Evolutionary conservation across 2,113 vertebrate genomes (phyloP), one percentile per base, ranked within the genome.

Genomic region (Vombatus ursinus): DNA sequence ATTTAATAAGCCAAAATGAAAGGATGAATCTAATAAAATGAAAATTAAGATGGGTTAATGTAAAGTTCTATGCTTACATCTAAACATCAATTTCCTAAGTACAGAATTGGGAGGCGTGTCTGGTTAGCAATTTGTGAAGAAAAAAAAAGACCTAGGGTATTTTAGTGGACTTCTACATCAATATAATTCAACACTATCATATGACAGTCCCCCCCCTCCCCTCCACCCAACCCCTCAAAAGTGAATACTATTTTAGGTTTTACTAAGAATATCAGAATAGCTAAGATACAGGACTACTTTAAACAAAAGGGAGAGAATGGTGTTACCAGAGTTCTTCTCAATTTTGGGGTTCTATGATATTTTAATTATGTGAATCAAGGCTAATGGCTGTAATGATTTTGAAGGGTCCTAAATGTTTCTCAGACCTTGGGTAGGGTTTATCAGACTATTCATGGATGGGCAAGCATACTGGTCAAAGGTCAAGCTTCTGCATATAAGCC

Each of bases 331-430:
- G 16, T 8, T 22, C 31, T 68, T 68, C 19, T 44, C 1, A 84
- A 84, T 84, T 44, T 19, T n/a, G 44, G 68, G 19, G 1, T 84
- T 44, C n/a, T 23, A 84, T 44, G 68, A 84, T 44, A 23, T 94
- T 31, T 95, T 94, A 53, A 90, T 95, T 91, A 49, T 90, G 5
- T 53, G 47, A 94, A 95, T 25, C 90, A 94, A 57, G 91, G 91
- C 28, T 61, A 93, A 52, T 95, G 53, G 51, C 48, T 95, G 91
- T 50, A 57, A n/a, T 95, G 91, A 26, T 94, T 94, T 53, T 94
- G 31, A 57, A 90, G 51, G 50, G 91, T 95, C 91, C 95, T 8
- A 92, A 93, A 97, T 91, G 28, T 1, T 94, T 96, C 61, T 95
- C 95, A 94, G 49, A 95, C 93, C 94, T 19, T 91, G 57, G 50